Percentiles rank a stretch among this genome's conserved stretches.
These are phyloP conservation scores for Sialis lutaria DNA, from an alignment of 2,888 invertebrate species.

Conservation along the genomic window DNA sequence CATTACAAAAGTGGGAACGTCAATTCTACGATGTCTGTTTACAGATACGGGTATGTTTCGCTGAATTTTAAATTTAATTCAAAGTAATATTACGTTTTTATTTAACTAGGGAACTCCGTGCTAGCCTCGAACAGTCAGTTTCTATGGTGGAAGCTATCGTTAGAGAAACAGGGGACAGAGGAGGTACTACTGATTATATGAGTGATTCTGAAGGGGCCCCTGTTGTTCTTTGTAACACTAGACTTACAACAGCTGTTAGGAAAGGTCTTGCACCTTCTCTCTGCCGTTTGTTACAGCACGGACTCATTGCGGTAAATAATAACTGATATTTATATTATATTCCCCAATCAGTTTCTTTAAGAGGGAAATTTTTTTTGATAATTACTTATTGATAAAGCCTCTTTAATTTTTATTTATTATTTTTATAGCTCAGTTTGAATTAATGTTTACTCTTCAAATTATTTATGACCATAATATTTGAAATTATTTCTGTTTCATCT, in stretches of 20 bases:
- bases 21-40: conserved; percentile 67
- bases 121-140: conserved; percentile 80
- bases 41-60: conserved; percentile 18
- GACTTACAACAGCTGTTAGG: conserved; percentile 74
- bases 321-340: conserved; percentile 8
- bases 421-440: too few relatives aligned
- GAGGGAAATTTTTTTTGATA: too few relatives aligned
- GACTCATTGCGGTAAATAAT: conserved; percentile 44
- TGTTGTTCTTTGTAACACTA: conserved; percentile 43
- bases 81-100: neutral
- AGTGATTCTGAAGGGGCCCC: conserved; percentile 42
- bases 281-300: conserved; percentile 87
- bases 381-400: too few relatives aligned
- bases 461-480: too few relatives aligned
- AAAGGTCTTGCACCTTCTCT: conserved; percentile 84
- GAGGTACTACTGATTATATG: conserved; percentile 33
- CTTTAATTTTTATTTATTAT: neutral
- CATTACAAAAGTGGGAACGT: conserved; percentile 59
- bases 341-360: too few relatives aligned
- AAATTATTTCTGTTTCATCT: too few relatives aligned
- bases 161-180: conserved; percentile 1
- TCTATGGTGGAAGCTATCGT: conserved; percentile 47
- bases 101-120: conserved; percentile 60
- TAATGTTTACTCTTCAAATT: too few relatives aligned
- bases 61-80: conserved; percentile 1